A percentile compares a stretch with the other conserved stretches of the same genome.
Conservation (phyloP, 2,113 vertebrate species). For the Gallinago media region DNA sequence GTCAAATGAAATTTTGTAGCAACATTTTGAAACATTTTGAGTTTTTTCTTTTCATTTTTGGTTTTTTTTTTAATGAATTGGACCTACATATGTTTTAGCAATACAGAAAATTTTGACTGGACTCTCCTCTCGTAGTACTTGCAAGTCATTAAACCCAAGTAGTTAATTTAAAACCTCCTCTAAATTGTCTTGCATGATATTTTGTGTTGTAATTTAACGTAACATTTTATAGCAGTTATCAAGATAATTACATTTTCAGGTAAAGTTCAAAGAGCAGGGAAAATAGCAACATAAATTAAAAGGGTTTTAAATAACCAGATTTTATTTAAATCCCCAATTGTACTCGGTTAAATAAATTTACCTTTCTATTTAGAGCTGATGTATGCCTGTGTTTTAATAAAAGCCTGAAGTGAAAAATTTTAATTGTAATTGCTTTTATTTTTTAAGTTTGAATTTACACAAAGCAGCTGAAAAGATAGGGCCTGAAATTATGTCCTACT, state of each 20-base stretch:
- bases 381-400: constrained; percentile 28
- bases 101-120: background rate
- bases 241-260: constrained; percentile 56
- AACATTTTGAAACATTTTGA: background rate
- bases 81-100: background rate
- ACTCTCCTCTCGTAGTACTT: background rate
- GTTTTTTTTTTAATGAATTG: background rate
- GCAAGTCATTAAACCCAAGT: background rate
- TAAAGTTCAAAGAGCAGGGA: constrained; percentile 17
- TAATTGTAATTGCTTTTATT: constrained; percentile 50
- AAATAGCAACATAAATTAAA: constrained; percentile 42
- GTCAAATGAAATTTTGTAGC: background rate
- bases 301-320: constrained; percentile 34
- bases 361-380: constrained; percentile 13
- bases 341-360: constrained; percentile 58
- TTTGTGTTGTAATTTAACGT: constrained; percentile 31
- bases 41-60: background rate
- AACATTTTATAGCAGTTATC: constrained; percentile 23
- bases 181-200: background rate
- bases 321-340: constrained; percentile 59
- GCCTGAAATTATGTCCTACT: constrained; percentile 26
- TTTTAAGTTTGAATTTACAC: constrained; percentile 30
- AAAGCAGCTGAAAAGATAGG: background rate
- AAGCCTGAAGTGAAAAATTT: constrained; percentile 23
- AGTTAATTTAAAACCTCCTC: constrained; percentile 20